These are phyloP conservation scores for Psephotus haematonotus DNA, from an alignment of 2,113 vertebrate species.

Conservation along the genomic window DNA sequence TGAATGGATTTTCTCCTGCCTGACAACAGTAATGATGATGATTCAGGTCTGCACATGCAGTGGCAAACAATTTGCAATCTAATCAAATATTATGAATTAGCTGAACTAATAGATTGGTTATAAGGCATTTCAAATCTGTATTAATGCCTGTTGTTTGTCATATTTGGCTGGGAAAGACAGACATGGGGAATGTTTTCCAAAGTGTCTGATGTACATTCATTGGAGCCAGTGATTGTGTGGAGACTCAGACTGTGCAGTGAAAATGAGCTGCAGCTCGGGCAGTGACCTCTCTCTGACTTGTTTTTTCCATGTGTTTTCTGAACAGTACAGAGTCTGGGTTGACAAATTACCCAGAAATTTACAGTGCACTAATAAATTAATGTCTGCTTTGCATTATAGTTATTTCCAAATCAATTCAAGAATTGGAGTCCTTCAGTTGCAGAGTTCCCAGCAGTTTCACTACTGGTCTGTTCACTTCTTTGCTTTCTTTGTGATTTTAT, in stretches of 20 bases:
- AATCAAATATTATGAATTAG: background rate
- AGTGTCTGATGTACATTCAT: fast-evolving
- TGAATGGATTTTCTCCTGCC: background rate
- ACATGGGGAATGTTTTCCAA: background rate
- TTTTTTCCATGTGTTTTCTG: background rate
- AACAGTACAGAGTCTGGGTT: background rate
- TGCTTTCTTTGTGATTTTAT: background rate
- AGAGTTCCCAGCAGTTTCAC: background rate
- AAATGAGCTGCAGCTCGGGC: background rate
- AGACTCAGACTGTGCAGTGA: background rate
- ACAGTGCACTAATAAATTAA: background rate
- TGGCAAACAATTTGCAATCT: background rate
- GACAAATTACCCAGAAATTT: background rate
- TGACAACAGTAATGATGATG: fast-evolving
- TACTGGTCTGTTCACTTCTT: background rate
- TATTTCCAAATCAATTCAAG: background rate
- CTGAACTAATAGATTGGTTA: background rate
- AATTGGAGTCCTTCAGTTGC: background rate
- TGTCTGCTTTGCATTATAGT: background rate
- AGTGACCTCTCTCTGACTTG: background rate
- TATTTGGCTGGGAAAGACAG: background rate
- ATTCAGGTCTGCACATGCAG: background rate
- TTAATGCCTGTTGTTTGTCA: background rate
- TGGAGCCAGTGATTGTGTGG: fast-evolving
- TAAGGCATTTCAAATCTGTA: background rate